Base-by-base conservation (phyloP, 53 echinoderm and acorn worm genomes). In the Echinarachnius parma region DNA sequence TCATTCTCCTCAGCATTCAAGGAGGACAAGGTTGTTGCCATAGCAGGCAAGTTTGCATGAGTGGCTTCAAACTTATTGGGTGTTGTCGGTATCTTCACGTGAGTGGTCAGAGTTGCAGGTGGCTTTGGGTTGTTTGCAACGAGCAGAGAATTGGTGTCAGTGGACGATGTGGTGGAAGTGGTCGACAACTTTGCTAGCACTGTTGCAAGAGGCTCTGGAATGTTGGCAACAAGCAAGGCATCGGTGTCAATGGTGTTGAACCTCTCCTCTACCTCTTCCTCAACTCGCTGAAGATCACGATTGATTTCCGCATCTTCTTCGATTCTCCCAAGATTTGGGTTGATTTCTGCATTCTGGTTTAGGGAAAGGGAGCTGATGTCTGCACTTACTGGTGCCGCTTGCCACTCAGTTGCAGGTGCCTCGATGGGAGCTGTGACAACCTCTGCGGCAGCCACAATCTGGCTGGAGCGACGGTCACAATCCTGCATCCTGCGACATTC, bases 361-460 rank as follows among this genome's bases (percentile, higher is more conserved):
- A 32, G 21, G 5, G 14, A 10, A 3, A 35, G 62, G 44, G 25
- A 24, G 62, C 36, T 62, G 26, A 24, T 9, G 47, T 28, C 48
- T 29, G 31, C 26, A 9, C 28, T 27, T 15, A 27, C 2, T 21
- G 44, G 54, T 10, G 70, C 32, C 0, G 53, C 34, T 33, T 50
- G 21, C 34, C 35, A 16, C 1, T 37, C 62, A 21, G 62, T 34
- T 4, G 21, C 42, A 3, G 62, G 44, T 11, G 34, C 23, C 15
- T 13, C 31, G 15, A 69, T 31, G 35, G 70, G 70, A n/a, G 54
- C 70, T 11, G 70, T 69, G 9, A 69, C 53, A 21, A 69, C 70
- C 33, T 69, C 53, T 21, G 70, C 70, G 34, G 70, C 52, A 4
- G 70, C 70, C 22, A 69, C 23, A 4, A 31, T 69, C 70, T 69